Evolutionary conservation across 2,797 vertebrate species (phyloP).

Genomic region (Argentina silus): DNA sequence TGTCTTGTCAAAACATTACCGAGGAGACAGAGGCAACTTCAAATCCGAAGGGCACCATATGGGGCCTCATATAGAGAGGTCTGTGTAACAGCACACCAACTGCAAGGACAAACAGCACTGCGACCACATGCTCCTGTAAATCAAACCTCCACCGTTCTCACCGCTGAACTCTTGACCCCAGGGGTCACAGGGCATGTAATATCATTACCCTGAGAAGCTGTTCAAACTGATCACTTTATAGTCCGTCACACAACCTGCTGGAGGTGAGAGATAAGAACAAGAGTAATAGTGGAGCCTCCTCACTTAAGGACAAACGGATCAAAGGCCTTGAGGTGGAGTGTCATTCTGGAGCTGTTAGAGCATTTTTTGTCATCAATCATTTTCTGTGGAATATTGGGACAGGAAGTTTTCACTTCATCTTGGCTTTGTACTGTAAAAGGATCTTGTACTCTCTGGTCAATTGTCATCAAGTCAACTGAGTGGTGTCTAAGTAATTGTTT

Average conservation of each 20-base stretch:
- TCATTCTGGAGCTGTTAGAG: background rate
- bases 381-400: background rate
- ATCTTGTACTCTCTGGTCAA: background rate
- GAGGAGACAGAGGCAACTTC: background rate
- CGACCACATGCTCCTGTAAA: constrained; percentile 72
- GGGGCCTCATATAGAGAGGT: constrained; percentile 48
- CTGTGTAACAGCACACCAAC: constrained; percentile 63
- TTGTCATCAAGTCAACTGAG: background rate
- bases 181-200: constrained; percentile 55
- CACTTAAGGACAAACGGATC: background rate
- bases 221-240: constrained; percentile 48
- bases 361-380: background rate
- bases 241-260: constrained; percentile 19
- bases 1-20: too few species aligned
- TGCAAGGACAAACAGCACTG: constrained; percentile 64
- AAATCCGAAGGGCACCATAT: constrained; percentile 63
- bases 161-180: constrained; percentile 47
- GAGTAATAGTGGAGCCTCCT: background rate
- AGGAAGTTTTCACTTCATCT: background rate
- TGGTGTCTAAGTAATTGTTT: background rate
- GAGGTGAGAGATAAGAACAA: background rate
- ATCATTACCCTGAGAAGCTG: constrained; percentile 25
- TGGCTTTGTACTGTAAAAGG: background rate
- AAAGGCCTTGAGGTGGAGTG: background rate
- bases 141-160: constrained; percentile 61